Base-by-base conservation (phyloP, 2,888 invertebrate genomes). In the Poecilus cupreus region DNA sequence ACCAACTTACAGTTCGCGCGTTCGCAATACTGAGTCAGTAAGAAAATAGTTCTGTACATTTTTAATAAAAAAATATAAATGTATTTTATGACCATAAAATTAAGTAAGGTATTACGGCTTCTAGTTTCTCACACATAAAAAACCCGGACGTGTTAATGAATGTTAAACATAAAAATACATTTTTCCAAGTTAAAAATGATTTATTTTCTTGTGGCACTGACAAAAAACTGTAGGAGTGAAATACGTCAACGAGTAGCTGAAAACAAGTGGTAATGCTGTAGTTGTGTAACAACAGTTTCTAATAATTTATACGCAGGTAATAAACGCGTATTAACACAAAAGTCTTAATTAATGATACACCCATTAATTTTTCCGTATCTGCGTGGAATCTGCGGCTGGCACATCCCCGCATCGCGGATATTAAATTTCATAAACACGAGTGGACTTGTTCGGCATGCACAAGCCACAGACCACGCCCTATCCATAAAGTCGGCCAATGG, bases 271-370 rank as follows among this genome's bases (percentile, higher is more conserved):
- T 77, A 57, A 57, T 77, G 20, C 37, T 37, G 37, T 10, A 39
- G 43, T 77, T 60, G 26, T 77, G 57, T 39, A 68, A 26, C 79
- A 79, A 70, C 51, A 79, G 49, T 79, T 68, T 79, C 26, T 49
- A 39, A 79, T 79, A 79, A 68, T 79, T 79, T 79, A 79, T 70
- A 68, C 26, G 46, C 70, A 49, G 49, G 26, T 79, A 79, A 79
- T 79, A 64, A 79, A 79, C 43, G 51, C 51, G 49, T 68, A 79
- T 80, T 74, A 72, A 54, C 54, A 57, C 75, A 80, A 74, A 74
- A 74, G 57, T 80, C 80, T 74, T 74, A 81, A 81, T 81, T 81
- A 81, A 57, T 64, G 54, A 32, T 39, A 54, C 80, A 26, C 70
- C 80, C 80, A 80, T 80, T 80, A 49, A 70, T 72, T 37, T 54